These are phyloP conservation scores for Emys orbicularis DNA, from an alignment of 2,797 vertebrate genomes.

Conservation along the genomic window DNA sequence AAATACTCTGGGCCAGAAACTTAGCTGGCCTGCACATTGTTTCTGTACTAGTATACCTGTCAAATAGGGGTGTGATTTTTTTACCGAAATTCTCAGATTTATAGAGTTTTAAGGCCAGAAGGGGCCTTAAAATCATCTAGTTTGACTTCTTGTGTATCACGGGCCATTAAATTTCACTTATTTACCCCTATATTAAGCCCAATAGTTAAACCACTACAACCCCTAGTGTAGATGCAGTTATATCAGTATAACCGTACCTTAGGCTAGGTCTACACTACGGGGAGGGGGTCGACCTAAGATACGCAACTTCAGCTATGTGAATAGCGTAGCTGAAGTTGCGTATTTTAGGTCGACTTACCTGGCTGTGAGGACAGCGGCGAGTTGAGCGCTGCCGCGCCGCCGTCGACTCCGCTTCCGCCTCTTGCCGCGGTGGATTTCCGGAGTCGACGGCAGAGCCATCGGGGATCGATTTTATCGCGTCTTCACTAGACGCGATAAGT, in stretches of 20 bases:
- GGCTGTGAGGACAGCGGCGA: no score
- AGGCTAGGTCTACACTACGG: no score
- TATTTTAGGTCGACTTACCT: no score
- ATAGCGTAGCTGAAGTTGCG: no score
- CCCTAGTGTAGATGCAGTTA: background rate
- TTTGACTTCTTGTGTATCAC: background rate
- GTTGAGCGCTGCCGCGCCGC: no score
- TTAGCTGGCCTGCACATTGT: conserved; percentile 37
- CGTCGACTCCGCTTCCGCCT: no score
- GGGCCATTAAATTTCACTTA: background rate
- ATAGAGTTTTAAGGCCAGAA: background rate
- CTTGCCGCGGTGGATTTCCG: no score
- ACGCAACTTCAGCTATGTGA: no score
- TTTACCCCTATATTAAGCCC: background rate
- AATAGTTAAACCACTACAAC: background rate
- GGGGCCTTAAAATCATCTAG: background rate
- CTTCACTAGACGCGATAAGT: no score
- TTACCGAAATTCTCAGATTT: background rate
- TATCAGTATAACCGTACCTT: background rate
- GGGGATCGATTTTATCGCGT: no score
- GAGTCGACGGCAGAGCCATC: no score
- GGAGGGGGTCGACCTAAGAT: no score
- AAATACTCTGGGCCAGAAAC: background rate
- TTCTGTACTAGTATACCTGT: conserved; percentile 3
- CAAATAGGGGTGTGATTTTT: background rate